Base-by-base conservation (phyloP, 2,113 vertebrate species). In the Barbus barbus region DNA sequence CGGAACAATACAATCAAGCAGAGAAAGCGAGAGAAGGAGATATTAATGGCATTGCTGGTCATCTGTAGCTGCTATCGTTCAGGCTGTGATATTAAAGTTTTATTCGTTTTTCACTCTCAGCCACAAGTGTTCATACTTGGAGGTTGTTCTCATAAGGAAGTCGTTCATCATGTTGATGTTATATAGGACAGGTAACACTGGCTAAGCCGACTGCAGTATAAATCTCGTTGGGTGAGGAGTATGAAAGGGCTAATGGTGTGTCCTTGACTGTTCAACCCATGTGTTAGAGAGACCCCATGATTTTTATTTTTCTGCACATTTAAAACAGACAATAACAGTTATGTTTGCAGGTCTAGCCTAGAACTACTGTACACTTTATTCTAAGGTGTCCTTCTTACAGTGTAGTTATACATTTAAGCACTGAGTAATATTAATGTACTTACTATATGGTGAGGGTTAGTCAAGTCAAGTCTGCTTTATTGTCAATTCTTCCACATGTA, bases 101-200 rank as follows among this genome's bases (percentile, higher is more conserved):
- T 33, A n/a, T 46, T 58, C 48, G n/a, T 20, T 76, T n/a, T 83
- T 78, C 24, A 69, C 61, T 78, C 48, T 71, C 63, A 20, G n/a
- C 75, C 83, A 79, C 51, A 77, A 84, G 36, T 81, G 69, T 71
- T 77, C 78, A 22, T 28, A 56, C 71, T 87, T 58, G 0, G 51
- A 22, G 28, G 58, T 61, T 31, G 44, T 81, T 84, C 78, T 61
- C 61, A 20, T 58, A 31, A 56, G 82, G 78, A 80, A 78, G 61
- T 76, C 65, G 3, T 87, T 83, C 20, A 58, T 84, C 76, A 79
- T 65, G 36, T 28, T 74, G 79, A 79, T 78, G 20, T 74, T 85
- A 58, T 69, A 69, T 69, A 33, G 75, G 67, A 83, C 71, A 80
- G 28, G 41, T 58, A 74, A 56, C 36, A 72, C 41, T 60, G 74